Base-by-base conservation (phyloP, 2,888 invertebrate genomes). In the Vanessa cardui region DNA sequence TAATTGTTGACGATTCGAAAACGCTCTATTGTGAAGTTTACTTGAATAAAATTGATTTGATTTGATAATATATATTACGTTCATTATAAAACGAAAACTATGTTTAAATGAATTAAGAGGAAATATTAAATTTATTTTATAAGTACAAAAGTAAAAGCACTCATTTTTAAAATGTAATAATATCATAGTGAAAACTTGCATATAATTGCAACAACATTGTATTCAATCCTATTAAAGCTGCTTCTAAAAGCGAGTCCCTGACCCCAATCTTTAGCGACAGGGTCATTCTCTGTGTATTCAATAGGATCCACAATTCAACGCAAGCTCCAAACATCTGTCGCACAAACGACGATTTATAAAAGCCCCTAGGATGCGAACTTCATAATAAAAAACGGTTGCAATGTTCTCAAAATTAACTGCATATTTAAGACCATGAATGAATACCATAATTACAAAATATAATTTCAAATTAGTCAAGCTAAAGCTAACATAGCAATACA, bases 251-350 rank as follows among this genome's bases (percentile, higher is more conserved):
- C 69, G 56, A 69, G 52, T 64, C 72, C 66, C 64, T 71, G 67
- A 66, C 72, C 67, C 72, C 63, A 64, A 64, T 70, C 63, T 66
- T 70, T 66, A 59, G 60, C 64, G 50, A 61, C 50, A 58, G 63
- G 71, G 64, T 61, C 72, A 68, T 66, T 72, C 71, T 71, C 69
- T 62, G 59, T 63, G 59, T 63, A 73, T 78, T 86, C 85, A 85
- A 89, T 85, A 80, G 85, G 84, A 82, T 85, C 83, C 89, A 86
- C 86, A 86, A 83, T 85, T 84, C 83, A 83, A 77, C 74, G 69
- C 78, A 75, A 73, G 79, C 77, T 77, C 80, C 78, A 80, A 89
- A 89, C 92, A 92, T 91, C 90, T 92, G 92, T 86, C 90, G 84
- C 81, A 78, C 86, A 86, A 81, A 83, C 85, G 86, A 84, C 87